phyloP scores from a whole-genome alignment of 2,888 invertebrate genomes.

The Xylocampa areola region DNA sequence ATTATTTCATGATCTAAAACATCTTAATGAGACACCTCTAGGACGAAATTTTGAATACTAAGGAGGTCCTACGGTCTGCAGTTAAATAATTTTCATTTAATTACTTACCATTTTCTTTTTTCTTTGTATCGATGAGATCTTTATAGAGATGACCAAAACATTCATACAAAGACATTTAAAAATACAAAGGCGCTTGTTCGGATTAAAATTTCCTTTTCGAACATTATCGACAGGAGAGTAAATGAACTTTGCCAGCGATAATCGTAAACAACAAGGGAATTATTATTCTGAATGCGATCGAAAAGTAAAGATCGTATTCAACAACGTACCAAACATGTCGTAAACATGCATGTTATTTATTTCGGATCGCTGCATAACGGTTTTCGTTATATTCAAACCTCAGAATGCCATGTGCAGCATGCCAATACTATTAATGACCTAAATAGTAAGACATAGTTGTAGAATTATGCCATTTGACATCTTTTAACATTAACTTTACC shows the following conservation, averaged over 20 bases:
- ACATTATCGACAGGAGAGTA: constrained; percentile 29
- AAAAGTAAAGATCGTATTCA: constrained; percentile 66
- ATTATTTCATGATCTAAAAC: constrained; percentile 6
- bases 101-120: too few relatives aligned
- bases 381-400: constrained; percentile 72
- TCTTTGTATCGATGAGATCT: too few relatives aligned
- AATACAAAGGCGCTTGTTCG: too few relatives aligned
- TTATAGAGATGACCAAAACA: too few relatives aligned
- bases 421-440: constrained; percentile 59
- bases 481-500: too few relatives aligned
- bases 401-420: constrained; percentile 64
- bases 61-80: too few relatives aligned
- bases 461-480: constrained; percentile 15
- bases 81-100: too few relatives aligned
- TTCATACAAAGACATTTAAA: too few relatives aligned
- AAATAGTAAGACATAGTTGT: constrained; percentile 36
- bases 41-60: neutral
- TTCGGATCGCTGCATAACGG: constrained; percentile 81
- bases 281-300: constrained; percentile 73
- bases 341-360: constrained; percentile 78
- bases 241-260: constrained; percentile 53
- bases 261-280: constrained; percentile 63
- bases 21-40: neutral
- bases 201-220: too few relatives aligned
- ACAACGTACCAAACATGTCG: constrained; percentile 62